Evolutionary conservation across 2,797 vertebrate genomes (phyloP).

Genomic region (Dendrocincla tyrannina): DNA sequence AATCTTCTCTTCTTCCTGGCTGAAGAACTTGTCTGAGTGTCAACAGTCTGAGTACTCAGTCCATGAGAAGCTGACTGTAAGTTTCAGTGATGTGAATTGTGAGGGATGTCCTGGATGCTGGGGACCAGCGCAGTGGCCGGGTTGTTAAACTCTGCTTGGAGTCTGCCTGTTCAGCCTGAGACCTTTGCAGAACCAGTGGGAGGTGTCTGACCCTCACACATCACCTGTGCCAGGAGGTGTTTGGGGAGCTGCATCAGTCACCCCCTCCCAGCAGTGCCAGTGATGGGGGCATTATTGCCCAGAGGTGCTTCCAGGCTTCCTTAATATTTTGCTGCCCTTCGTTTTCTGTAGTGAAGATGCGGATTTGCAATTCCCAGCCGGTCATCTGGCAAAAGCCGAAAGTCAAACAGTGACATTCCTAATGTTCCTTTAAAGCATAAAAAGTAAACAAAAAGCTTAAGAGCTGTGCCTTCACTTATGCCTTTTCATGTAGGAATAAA

Average conservation of each 20-base stretch:
- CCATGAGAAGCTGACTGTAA: fast-evolving
- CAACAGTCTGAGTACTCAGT: fast-evolving
- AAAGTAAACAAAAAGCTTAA: not conserved
- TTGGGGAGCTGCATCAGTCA: not conserved
- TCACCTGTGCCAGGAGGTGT: not conserved
- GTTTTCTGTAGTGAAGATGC: not conserved
- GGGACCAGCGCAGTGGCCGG: fast-evolving
- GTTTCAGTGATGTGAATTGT: not conserved
- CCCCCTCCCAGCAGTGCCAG: not conserved
- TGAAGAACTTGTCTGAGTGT: not conserved
- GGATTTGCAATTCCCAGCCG: not conserved
- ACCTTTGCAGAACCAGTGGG: not conserved
- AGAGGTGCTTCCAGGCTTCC: not conserved
- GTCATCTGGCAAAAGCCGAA: not conserved
- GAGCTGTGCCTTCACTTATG: not conserved
- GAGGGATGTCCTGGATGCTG: fast-evolving
- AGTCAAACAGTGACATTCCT: not conserved
- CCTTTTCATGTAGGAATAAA: not conserved
- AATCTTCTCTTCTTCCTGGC: not conserved
- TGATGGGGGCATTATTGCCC: not conserved
- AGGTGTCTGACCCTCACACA: not conserved
- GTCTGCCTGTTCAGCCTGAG: not conserved
- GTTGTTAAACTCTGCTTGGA: not conserved
- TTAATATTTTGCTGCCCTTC: not conserved
- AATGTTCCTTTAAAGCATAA: not conserved